Evolutionary conservation across 2,113 vertebrate genomes (phyloP).

Genomic region (Melospiza georgiana): DNA sequence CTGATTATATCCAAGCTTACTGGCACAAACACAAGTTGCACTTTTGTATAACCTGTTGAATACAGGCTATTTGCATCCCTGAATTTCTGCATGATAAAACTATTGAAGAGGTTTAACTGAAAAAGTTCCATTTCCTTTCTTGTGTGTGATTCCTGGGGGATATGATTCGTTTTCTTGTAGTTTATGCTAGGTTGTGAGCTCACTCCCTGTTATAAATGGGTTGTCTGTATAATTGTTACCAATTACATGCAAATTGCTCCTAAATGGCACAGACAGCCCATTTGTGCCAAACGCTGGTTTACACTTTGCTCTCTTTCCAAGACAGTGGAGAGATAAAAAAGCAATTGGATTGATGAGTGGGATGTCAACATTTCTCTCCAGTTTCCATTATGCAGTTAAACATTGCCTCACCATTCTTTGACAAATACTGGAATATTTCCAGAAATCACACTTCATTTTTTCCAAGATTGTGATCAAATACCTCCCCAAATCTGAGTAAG

Average conservation of each 20-base stretch:
- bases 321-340: conserved; percentile 70
- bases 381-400: conserved; percentile 69
- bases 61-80: neutral
- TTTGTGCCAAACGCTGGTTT: conserved; percentile 68
- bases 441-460: conserved; percentile 71
- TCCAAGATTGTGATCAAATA: conserved; percentile 50
- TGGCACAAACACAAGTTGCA: neutral
- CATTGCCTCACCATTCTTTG: conserved; percentile 54
- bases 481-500: conserved; percentile 13
- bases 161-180: neutral
- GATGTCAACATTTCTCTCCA: conserved; percentile 54
- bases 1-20: neutral
- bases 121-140: conserved; percentile 3
- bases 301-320: conserved; percentile 69
- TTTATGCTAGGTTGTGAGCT: conserved; percentile 39
- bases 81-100: conserved; percentile 4
- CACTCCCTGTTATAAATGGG: conserved; percentile 41
- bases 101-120: neutral
- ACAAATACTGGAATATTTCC: conserved; percentile 48
- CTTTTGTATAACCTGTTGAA: neutral
- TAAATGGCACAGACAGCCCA: conserved; percentile 61
- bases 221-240: conserved; percentile 66
- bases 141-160: neutral
- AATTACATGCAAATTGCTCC: conserved; percentile 59
- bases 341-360: conserved; percentile 54